Evolutionary conservation across 2,888 invertebrate genomes (phyloP), one percentile per base, ranked within the genome.

Genomic region (Blera fallax): DNA sequence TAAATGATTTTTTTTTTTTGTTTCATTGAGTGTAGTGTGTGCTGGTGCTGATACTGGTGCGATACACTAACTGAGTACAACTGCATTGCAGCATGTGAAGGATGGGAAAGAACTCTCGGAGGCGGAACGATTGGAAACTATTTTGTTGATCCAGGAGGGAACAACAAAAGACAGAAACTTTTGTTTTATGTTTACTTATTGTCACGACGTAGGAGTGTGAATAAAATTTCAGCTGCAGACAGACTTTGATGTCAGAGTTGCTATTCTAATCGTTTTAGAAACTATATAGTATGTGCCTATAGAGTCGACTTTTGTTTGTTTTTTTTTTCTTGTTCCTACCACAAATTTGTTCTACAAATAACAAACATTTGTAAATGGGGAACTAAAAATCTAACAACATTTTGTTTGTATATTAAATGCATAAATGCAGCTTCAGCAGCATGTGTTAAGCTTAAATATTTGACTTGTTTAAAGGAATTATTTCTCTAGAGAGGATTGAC

Each of bases 201-300:
- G 82, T 83, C 78, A 67, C 78, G 78, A 78, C 37, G 67, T 67
- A 7, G 32, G 67, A 73, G 78, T 83, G 83, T 83, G 78, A 83
- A 83, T 48, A 34, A 64, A 78, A 78, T 73, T 73, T 54, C 67
- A 83, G 52, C 83, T 83, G 67, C 65, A 83, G 79, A 58, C 79
- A 52, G 60, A 52, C 78, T 69, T 79, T 73, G 70, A 56, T 56
- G 76, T 65, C 64, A 45, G 54, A 11, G 32, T 43, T 40, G 29
- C 4, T 24, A 45, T 8, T 50, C 37, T n/a, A 37, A 32, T 34
- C 58, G 16, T 27, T 27, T 60, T 40, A 50, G 21, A 43, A 65
- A 34, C 34, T 40, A 18, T 45, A 11, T 16, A 40, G 11, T 34
- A 16, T 16, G 29, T 14, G 21, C 45, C 56, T 58, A 50, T 50